Base-by-base conservation (phyloP, 92 coral and sea anemone species). In the Porites cylindrica region DNA sequence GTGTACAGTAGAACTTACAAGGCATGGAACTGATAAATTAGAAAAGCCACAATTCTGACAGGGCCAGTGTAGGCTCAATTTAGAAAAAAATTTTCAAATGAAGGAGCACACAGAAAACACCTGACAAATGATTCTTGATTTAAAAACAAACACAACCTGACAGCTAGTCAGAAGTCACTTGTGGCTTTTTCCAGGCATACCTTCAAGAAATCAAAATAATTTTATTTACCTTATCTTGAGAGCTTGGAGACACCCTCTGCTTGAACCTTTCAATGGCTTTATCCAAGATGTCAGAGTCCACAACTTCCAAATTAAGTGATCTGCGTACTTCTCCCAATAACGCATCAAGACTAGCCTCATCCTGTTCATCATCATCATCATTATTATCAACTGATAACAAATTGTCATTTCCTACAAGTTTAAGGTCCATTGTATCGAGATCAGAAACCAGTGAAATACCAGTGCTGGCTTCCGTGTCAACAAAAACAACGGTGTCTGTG, bases 191-290 rank as follows among this genome's bases (percentile, higher is more conserved):
- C 50, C 51, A 1, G 8, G 54, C 66, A 50, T 9, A 10, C 13
- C 43, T 17, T 10, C 14, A 8, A 13, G 20, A 8, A 47, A 10
- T 56, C 17, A 56, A 56, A 56, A 10, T 56, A 17, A 56, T 56
- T 14, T 10, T 56, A 56, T 70, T 52, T 70, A 86, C 89, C 92
- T 87, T 88, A 75, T 85, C 73, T 86, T 89, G 85, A 72, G 96
- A 84, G 50, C 90, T 67, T 32, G 96, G 98, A 6, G 98, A 95
- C 69, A 93, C 76, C 75, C 89, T 89, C 78, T 95, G 90, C 81
- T 93, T 91, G 72, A 95, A 94, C 67, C 96, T 91, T 76, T 95
- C 94, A 88, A 95, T 87, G n/a, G 98, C 98, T 80, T 95, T 95
- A 78, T 96, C 98, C 85, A 94, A 66, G 79, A 96, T 77, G 62